phyloP scores from a whole-genome alignment of 1,140 invertebrate species.

The Tetramorium simillimum region DNA sequence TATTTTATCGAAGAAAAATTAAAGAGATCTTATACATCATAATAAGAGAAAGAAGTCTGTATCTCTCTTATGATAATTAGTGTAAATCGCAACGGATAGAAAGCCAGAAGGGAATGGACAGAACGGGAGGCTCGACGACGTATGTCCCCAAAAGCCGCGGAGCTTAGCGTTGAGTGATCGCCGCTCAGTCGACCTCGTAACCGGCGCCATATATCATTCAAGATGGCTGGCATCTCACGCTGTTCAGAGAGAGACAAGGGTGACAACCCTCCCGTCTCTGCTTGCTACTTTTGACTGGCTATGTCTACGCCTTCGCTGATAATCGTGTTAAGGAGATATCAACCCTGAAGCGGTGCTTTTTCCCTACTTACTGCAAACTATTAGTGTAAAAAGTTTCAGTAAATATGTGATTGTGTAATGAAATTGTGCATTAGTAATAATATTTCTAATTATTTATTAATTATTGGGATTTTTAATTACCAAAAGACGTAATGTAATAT shows the following conservation, averaged over 20 bases:
- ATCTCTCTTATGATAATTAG: slow-evolving; percentile 42
- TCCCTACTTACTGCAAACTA: slow-evolving; percentile 39
- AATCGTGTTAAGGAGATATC: slow-evolving; percentile 78
- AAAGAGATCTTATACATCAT: background rate
- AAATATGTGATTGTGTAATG: background rate
- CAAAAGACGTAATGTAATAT: background rate
- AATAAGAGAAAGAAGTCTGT: background rate
- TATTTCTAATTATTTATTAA: background rate
- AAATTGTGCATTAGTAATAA: background rate
- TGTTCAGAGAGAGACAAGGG: slow-evolving; percentile 78
- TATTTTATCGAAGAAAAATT: background rate
- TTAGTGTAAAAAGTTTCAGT: slow-evolving; percentile 55
- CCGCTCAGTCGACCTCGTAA: slow-evolving; percentile 85
- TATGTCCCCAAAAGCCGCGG: slow-evolving; percentile 75
- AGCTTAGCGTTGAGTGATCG: slow-evolving; percentile 84
- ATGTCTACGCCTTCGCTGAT: slow-evolving; percentile 78
- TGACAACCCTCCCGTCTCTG: slow-evolving; percentile 79
- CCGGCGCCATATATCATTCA: slow-evolving; percentile 86
- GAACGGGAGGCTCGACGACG: slow-evolving; percentile 71
- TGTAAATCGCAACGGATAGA: slow-evolving; percentile 58
- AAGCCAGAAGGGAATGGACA: slow-evolving; percentile 65
- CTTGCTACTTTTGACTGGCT: slow-evolving; percentile 78
- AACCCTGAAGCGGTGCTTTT: slow-evolving; percentile 68
- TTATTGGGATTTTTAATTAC: slow-evolving; percentile 14
- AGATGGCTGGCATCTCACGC: slow-evolving; percentile 84